Base-by-base conservation (phyloP, 2,113 vertebrate genomes). In the Phyllostomus discolor region DNA sequence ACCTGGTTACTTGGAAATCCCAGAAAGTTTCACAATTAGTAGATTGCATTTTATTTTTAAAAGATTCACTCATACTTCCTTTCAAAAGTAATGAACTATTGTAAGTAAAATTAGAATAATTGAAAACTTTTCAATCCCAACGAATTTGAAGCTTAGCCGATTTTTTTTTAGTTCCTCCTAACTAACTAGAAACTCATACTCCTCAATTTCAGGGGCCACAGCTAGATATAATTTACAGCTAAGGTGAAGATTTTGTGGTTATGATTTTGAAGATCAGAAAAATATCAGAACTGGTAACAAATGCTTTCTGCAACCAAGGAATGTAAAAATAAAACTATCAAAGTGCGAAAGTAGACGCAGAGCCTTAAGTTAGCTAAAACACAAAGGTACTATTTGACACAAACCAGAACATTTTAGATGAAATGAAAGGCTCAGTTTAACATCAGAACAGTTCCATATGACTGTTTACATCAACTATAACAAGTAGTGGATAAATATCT, bases 21-120 rank as follows among this genome's bases (percentile, higher is more conserved):
- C 97, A 97, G 97, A 94, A 94, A 97, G 95, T 98, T 97, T 97
- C 97, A 96, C 85, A 96, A 97, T 98, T 97, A 97, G 94, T 97
- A 82, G 43, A 59, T 76, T 96, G 62, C 41, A 66, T 94, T 96
- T 97, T 95, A 92, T 95, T 96, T 94, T 95, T 76, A 93, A 93
- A 50, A 48, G 52, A 50, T 76, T 88, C 52, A 24, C 28, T 96
- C 57, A 95, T 48, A 78, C 72, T 94, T 95, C 62, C 93, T 97
- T 95, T 98, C 94, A 94, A 94, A 94, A 75, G 94, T 93, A 94
- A 96, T 94, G 81, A 70, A 92, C 66, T 76, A 41, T 88, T 59
- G 50, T 83, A 89, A 94, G 62, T 95, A 78, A 38, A 87, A 85
- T 94, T 66, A 95, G 59, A 91, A 75, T 76, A 93, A 57, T 80